These are phyloP conservation scores for Trichonephila inaurata DNA, from an alignment of 1,140 invertebrate species.

Conservation along the genomic window DNA sequence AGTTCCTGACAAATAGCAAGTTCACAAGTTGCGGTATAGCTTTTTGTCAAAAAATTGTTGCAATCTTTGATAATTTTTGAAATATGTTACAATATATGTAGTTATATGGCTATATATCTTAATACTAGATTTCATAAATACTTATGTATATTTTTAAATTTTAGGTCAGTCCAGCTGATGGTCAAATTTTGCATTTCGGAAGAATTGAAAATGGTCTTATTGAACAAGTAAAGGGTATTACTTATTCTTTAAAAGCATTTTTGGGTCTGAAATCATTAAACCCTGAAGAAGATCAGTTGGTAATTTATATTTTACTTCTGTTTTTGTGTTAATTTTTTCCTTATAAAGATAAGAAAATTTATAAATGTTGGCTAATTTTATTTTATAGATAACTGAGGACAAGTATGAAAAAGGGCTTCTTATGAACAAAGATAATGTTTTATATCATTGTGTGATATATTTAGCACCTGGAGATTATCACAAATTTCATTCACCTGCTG, in stretches of 20 bases:
- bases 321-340: neutral
- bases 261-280: constrained; percentile 85
- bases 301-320: constrained; percentile 50
- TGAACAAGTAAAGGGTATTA: constrained; percentile 98
- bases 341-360: too few species aligned
- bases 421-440: constrained; percentile 84
- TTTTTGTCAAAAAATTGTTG: too few species aligned
- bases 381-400: constrained; percentile 77
- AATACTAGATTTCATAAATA: too few species aligned
- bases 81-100: too few species aligned
- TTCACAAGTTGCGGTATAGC: too few species aligned
- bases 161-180: constrained; percentile 95
- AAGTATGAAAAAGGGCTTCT: constrained; percentile 86
- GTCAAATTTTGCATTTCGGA: constrained; percentile 94
- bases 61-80: too few species aligned
- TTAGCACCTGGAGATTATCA: constrained; percentile 99
- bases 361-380: neutral
- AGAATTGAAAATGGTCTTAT: constrained; percentile 90
- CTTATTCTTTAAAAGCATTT: constrained; percentile 95
- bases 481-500: constrained; percentile 96
- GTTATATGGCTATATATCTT: too few species aligned
- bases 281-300: constrained; percentile 34
- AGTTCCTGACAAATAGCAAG: too few species aligned
- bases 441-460: constrained; percentile 98
- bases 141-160: constrained; percentile 60